Percentiles rank a stretch among this genome's conserved stretches.
Conservation (phyloP, 2,113 vertebrate genomes). For the Muntiacus muntjak region DNA sequence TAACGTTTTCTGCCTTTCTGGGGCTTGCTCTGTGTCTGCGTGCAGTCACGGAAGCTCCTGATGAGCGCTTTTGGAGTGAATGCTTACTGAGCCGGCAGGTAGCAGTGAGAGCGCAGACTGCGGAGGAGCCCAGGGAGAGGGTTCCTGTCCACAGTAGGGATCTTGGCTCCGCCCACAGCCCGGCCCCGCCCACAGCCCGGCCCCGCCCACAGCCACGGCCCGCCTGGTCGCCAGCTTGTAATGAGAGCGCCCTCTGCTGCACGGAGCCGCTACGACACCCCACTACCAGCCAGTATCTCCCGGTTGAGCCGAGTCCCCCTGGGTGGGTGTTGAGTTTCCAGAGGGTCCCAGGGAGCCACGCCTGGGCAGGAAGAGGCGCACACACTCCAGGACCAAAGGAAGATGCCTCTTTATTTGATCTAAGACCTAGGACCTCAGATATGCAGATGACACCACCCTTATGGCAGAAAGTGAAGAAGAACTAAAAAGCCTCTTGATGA, state of each 20-base stretch:
- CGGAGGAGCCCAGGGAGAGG: not conserved
- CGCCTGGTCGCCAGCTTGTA: accelerated
- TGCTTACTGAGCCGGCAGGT: not conserved
- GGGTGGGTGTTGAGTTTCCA: accelerated
- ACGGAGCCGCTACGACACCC: not conserved
- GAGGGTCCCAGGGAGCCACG: not conserved
- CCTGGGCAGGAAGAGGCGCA: not conserved
- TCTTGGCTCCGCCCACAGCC: too few relatives aligned
- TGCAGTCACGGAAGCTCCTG: not conserved
- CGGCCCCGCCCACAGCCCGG: accelerated
- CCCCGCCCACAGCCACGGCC: not conserved
- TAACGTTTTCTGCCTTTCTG: too few relatives aligned
- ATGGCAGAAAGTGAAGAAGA: too few relatives aligned
- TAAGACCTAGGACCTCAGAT: not conserved
- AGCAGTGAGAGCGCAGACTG: too few relatives aligned
- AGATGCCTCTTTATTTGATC: not conserved
- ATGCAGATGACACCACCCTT: too few relatives aligned
- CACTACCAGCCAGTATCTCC: accelerated
- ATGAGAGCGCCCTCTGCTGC: slow-evolving; percentile 34
- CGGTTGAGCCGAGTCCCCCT: not conserved
- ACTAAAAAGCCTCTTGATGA: too few relatives aligned
- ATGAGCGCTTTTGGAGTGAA: not conserved
- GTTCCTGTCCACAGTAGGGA: not conserved
- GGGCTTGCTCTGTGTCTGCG: not conserved
- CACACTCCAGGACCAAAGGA: not conserved